These are phyloP conservation scores for Ennomos quercinarius DNA, from an alignment of 2,888 invertebrate species.

Conservation along the genomic window DNA sequence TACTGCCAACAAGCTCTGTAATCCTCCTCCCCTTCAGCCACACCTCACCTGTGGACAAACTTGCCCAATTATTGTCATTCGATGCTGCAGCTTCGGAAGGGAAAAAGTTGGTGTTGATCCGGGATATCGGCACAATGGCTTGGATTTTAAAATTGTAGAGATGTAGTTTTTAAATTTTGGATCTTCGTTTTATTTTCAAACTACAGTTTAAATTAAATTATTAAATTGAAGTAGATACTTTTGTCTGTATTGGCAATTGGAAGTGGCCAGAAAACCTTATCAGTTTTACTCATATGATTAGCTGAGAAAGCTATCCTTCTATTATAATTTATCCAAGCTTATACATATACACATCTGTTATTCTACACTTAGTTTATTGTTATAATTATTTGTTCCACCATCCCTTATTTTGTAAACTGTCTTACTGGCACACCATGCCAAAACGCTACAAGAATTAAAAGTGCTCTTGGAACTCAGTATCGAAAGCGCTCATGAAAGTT, in stretches of 20 bases:
- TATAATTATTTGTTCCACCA: conserved; percentile 31
- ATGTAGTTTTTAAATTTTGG: neutral
- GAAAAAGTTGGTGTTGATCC: conserved; percentile 38
- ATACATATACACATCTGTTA: too few species aligned
- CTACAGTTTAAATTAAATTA: too few species aligned
- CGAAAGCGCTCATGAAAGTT: conserved; percentile 20
- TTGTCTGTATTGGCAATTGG: too few species aligned
- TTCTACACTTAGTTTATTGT: neutral
- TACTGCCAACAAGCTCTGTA: too few species aligned
- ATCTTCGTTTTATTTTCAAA: too few species aligned
- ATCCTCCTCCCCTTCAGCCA: conserved; percentile 17
- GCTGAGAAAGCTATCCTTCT: too few species aligned
- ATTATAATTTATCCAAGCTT: too few species aligned
- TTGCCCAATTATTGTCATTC: conserved; percentile 68
- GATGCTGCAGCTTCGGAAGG: conserved; percentile 44
- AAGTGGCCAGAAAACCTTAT: too few species aligned
- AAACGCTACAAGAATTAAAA: conserved; percentile 14
- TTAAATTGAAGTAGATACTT: too few species aligned
- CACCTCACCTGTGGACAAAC: conserved; percentile 56
- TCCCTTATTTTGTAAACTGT: neutral
- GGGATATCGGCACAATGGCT: conserved; percentile 30
- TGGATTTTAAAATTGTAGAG: conserved; percentile 33
- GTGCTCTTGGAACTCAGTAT: conserved; percentile 17
- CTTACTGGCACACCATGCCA: neutral
- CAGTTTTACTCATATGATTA: too few species aligned